phyloP scores from a whole-genome alignment of 1,140 invertebrate species.

The Diorhabda carinulata region DNA sequence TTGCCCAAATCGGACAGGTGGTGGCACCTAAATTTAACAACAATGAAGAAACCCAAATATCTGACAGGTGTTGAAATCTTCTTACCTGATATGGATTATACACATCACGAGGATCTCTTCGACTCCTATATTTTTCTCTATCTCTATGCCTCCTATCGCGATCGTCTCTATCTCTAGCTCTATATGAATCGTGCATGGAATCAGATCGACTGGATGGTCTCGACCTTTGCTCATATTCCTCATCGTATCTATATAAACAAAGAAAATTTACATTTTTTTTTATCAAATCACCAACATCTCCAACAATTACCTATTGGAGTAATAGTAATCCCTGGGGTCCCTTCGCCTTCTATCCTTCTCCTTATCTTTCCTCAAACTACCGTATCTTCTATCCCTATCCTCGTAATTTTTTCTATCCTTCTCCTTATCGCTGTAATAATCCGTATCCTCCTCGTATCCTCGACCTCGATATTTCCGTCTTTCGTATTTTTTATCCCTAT shows the following conservation, averaged over 20 bases:
- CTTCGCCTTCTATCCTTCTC: constrained; percentile 37
- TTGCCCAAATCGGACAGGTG: no score
- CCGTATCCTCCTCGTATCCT: constrained; percentile 45
- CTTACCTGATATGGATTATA: constrained; percentile 46
- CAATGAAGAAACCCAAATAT: no score
- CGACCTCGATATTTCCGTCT: constrained; percentile 47
- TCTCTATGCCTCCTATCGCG: constrained; percentile 45
- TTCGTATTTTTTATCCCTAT: constrained; percentile 44
- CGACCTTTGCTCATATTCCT: constrained; percentile 44
- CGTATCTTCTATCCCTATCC: constrained; percentile 46
- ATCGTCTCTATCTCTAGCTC: constrained; percentile 42
- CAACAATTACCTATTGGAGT: neutral
- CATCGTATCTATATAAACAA: constrained; percentile 46
- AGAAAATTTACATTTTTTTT: neutral
- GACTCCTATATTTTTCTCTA: constrained; percentile 43
- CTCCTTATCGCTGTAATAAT: constrained; percentile 46
- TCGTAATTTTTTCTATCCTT: constrained; percentile 42
- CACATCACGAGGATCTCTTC: constrained; percentile 41
- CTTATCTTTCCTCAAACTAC: constrained; percentile 38
- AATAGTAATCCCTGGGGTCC: constrained; percentile 39
- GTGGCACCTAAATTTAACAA: no score
- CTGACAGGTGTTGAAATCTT: no score
- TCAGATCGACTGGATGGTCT: constrained; percentile 53
- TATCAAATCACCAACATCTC: neutral
- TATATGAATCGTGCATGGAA: constrained; percentile 51